A percentile compares a stretch with the other conserved stretches of the same genome.
phyloP scores from a whole-genome alignment of 2,113 vertebrate species.

The Tetrax tetrax region DNA sequence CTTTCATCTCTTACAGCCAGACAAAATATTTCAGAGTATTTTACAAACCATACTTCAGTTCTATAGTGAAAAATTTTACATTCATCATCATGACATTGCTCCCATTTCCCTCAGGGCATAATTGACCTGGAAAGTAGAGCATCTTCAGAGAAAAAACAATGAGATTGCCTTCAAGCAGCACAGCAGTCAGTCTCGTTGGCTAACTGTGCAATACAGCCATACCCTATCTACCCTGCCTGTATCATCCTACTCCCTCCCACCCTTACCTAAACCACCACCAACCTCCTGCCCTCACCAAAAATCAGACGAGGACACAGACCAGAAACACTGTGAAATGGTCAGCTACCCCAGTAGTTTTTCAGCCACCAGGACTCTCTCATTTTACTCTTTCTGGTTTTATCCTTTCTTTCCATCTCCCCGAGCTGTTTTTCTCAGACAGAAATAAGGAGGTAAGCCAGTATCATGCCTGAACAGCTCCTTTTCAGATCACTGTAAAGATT shows the following conservation, averaged over 20 bases:
- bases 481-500: not conserved
- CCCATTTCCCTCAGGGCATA: not conserved
- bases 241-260: not conserved
- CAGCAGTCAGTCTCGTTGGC: not conserved
- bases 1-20: not conserved
- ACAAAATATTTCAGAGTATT: not conserved
- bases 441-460: not conserved
- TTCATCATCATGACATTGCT: not conserved
- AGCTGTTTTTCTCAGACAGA: not conserved
- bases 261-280: not conserved
- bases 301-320: not conserved
- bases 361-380: not conserved
- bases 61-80: not conserved
- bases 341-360: not conserved
- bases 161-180: not conserved
- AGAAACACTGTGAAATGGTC: not conserved
- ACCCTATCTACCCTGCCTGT: rapidly evolving
- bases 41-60: not conserved
- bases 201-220: not conserved
- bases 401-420: not conserved
- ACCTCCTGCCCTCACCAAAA: not conserved
- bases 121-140: not conserved
- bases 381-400: not conserved
- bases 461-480: not conserved
- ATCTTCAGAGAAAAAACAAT: not conserved